Evolutionary conservation across 2,888 invertebrate species (phyloP), one percentile per base, ranked within the genome.

Genomic region (Junonia oenone): DNA sequence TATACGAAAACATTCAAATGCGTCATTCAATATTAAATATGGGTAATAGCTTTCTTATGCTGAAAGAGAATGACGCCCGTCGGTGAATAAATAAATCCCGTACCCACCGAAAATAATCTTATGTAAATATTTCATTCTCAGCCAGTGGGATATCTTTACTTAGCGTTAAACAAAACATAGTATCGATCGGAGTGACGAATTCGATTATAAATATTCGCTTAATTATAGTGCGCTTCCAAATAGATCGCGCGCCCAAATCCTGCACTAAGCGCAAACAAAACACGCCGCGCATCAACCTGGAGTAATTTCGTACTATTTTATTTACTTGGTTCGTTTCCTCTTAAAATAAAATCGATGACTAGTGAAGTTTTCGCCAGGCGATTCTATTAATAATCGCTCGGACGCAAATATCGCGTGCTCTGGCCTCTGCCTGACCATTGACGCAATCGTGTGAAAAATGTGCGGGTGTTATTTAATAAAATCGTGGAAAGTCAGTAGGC

Each of bases 391-490:
- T 89, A 88, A 72, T 68, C 71, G 73, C 71, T 78, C 76, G 69
- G 80, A 86, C 88, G 87, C 82, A 87, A 86, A 88, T 85, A 62
- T 62, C 59, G 83, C 81, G 77, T 81, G 81, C 73, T 79, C 75
- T 68, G 78, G 71, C 79, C 73, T 79, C 75, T 68, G 78, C 71
- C 79, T 78, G 81, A 77, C 77, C 81, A 86, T 85, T 89, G 89
- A 90, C 89, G 89, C 79, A 90, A 86, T 83, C 76, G 76, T 68
- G 73, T 77, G 81, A 86, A 87, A 90, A 90, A 87, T 86, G 80
- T 79, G 79, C 76, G 74, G 76, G 73, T 72, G 78, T 83, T 84
- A 83, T 86, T 88, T 81, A 82, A 81, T 83, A 76, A 79, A 78
- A 73, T 68, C 66, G 64, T 76, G 81, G 79, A 81, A 82, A 86